A percentile compares a stretch with the other conserved stretches of the same genome.
phyloP scores from a whole-genome alignment of 2,888 invertebrate genomes.

The Acronicta psi region DNA sequence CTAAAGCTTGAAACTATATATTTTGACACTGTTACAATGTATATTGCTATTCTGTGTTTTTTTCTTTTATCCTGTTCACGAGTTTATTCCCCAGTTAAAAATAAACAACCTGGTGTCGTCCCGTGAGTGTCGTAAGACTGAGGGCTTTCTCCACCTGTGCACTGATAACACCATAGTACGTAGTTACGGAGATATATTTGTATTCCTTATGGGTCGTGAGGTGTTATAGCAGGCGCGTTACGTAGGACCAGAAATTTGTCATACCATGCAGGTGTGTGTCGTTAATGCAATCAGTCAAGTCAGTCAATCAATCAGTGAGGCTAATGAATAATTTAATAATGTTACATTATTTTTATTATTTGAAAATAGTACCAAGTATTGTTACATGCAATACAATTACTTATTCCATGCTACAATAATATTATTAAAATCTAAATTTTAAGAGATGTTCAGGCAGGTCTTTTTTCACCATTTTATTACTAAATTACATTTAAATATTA shows the following conservation, averaged over 20 bases:
- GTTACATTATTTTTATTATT: too few relatives aligned
- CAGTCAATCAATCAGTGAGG: too few relatives aligned
- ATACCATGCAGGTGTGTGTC: background rate
- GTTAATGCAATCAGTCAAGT: background rate
- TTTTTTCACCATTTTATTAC: too few relatives aligned
- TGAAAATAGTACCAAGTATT: too few relatives aligned
- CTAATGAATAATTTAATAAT: too few relatives aligned
- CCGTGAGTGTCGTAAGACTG: constrained; percentile 37
- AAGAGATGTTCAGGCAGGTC: too few relatives aligned
- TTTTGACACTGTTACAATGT: background rate
- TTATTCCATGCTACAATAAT: too few relatives aligned
- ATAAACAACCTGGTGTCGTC: constrained; percentile 39
- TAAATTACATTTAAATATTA: too few relatives aligned
- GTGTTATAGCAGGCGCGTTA: constrained; percentile 23
- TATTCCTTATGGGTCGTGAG: constrained; percentile 25
- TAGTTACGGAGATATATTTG: constrained; percentile 28
- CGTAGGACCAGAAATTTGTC: constrained; percentile 34
- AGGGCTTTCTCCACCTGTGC: constrained; percentile 41
- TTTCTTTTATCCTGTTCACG: constrained; percentile 8
- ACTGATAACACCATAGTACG: constrained; percentile 38
- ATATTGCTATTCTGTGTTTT: constrained; percentile 9
- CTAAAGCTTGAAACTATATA: background rate
- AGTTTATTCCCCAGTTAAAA: constrained; percentile 27
- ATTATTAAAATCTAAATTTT: too few relatives aligned
- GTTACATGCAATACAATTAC: too few relatives aligned